Conservation (phyloP, 2,888 invertebrate species). For the Caenorhabditis sp. region DNA sequence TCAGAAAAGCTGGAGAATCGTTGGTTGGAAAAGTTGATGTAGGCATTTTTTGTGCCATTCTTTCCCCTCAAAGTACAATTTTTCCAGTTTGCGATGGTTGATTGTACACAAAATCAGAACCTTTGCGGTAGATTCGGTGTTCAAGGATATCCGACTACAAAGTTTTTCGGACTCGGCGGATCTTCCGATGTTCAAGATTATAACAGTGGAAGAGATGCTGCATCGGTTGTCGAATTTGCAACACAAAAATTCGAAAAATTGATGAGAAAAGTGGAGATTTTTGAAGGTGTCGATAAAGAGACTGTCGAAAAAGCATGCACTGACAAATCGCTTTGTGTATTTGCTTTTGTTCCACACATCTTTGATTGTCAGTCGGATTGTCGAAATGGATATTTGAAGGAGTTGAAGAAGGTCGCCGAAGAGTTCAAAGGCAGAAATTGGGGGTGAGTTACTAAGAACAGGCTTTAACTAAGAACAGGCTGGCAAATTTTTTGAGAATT, state of each 20-base stretch:
- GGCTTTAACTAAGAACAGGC: neutral
- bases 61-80: no score
- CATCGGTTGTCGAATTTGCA: constrained; percentile 72
- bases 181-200: neutral
- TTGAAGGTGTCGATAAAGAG: constrained; percentile 74
- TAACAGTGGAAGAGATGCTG: constrained; percentile 84
- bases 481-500: no score
- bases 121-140: constrained; percentile 84
- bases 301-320: constrained; percentile 81
- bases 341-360: constrained; percentile 90
- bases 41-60: constrained; percentile 16
- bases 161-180: constrained; percentile 78
- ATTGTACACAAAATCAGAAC: constrained; percentile 87
- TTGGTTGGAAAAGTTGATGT: constrained; percentile 86
- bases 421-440: constrained; percentile 91
- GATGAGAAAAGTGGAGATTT: constrained; percentile 14
- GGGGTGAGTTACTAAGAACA: constrained; percentile 76
- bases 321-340: constrained; percentile 84
- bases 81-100: constrained; percentile 82
- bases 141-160: constrained; percentile 94
- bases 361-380: constrained; percentile 92
- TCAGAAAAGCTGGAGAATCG: constrained; percentile 75
- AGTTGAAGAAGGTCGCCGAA: constrained; percentile 81
- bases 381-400: constrained; percentile 82
- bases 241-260: constrained; percentile 13